phyloP scores from a whole-genome alignment of 2,113 vertebrate genomes.

The Bubalus kerabau region DNA sequence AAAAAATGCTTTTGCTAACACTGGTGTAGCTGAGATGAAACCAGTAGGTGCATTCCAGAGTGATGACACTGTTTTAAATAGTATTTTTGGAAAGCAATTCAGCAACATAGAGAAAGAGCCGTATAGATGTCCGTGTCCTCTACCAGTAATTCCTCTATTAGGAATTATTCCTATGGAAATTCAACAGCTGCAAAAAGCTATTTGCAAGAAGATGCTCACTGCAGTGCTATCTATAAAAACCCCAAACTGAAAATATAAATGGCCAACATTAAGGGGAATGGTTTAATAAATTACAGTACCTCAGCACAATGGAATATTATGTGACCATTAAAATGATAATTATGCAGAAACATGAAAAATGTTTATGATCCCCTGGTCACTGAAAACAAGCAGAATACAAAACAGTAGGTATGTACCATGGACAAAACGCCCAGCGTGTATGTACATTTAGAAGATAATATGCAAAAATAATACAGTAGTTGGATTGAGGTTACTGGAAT shows the following conservation, averaged over 20 bases:
- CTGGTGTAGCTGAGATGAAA: not conserved
- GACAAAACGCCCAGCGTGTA: not conserved
- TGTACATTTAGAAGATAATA: not conserved
- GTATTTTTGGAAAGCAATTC: constrained; percentile 48
- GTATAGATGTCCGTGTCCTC: constrained; percentile 24
- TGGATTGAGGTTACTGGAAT: not conserved
- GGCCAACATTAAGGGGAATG: constrained; percentile 66
- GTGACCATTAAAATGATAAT: constrained; percentile 72
- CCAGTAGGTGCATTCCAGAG: not conserved
- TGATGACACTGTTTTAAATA: constrained; percentile 5
- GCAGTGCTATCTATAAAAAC: constrained; percentile 64
- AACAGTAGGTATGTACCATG: not conserved
- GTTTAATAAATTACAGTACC: constrained; percentile 69
- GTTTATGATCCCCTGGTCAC: constrained; percentile 60
- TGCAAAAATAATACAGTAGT: not conserved
- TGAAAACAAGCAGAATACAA: constrained; percentile 61
- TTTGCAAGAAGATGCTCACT: constrained; percentile 48
- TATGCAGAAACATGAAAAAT: constrained; percentile 67
- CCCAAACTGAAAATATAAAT: constrained; percentile 63
- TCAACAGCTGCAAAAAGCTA: constrained; percentile 52
- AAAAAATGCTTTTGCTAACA: not conserved
- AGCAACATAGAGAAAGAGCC: not conserved
- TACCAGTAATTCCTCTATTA: constrained; percentile 48
- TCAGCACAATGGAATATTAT: constrained; percentile 74
- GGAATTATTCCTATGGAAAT: constrained; percentile 61